Conservation (phyloP, 2,113 vertebrate genomes). For the Stomatorhinus ivindoensis region DNA sequence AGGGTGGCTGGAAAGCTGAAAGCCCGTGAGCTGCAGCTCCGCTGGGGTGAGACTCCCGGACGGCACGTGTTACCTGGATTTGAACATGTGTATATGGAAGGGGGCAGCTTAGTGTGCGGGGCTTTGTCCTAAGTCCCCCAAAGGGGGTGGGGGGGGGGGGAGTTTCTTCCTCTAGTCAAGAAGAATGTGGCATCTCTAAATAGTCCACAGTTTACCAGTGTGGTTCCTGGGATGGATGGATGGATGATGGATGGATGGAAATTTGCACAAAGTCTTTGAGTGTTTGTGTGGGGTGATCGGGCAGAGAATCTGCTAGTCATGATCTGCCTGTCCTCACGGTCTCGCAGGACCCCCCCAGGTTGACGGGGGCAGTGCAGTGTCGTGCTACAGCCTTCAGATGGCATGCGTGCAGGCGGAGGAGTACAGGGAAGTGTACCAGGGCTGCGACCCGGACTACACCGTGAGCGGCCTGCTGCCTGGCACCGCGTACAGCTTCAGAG, state of each 20-base stretch:
- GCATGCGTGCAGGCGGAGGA: slow-evolving; percentile 69
- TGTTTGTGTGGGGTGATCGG: not conserved
- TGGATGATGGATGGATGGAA: not conserved
- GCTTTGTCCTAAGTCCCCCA: not conserved
- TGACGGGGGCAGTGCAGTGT: slow-evolving; percentile 78
- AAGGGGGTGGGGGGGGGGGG: not conserved
- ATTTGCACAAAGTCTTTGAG: not conserved
- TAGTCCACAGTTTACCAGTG: not conserved
- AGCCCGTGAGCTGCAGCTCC: slow-evolving; percentile 89
- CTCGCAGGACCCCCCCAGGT: slow-evolving; percentile 68
- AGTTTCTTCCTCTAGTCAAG: not conserved
- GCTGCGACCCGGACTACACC: slow-evolving; percentile 82
- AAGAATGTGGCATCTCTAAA: not conserved
- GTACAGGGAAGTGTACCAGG: slow-evolving; percentile 81
- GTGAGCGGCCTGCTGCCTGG: slow-evolving; percentile 81
- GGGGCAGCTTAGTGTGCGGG: not conserved
- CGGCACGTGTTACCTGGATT: not conserved
- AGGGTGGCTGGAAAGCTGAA: slow-evolving; percentile 83
- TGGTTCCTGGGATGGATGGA: not conserved
- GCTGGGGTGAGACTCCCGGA: slow-evolving; percentile 71
- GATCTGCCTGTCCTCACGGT: not conserved
- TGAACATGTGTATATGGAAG: not conserved
- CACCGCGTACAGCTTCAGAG: slow-evolving; percentile 75
- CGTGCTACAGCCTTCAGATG: slow-evolving; percentile 77
- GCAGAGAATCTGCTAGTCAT: not conserved